Conservation (phyloP, 2,888 invertebrate genomes). For the Drosophila tripunctata region DNA sequence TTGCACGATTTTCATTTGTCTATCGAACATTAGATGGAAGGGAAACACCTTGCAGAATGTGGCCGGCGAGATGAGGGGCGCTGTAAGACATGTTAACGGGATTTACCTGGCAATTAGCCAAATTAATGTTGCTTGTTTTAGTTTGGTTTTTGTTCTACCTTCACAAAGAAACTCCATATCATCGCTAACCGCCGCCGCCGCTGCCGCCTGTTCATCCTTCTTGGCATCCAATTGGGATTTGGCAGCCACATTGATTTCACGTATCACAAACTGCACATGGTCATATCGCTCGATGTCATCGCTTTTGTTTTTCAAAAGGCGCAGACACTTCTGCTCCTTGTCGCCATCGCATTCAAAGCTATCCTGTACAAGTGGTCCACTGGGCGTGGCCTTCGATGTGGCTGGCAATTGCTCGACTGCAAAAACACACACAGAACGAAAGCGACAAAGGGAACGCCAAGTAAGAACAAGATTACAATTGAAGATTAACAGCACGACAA, state of each 20-base stretch:
- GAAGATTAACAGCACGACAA: slow-evolving; percentile 33
- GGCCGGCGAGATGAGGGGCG: slow-evolving; percentile 94
- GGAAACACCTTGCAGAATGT: slow-evolving; percentile 98
- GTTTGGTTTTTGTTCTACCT: slow-evolving; percentile 53
- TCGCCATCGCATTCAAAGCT: slow-evolving; percentile 79
- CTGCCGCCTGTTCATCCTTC: slow-evolving; percentile 67
- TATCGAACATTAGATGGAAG: slow-evolving; percentile 97
- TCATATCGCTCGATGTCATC: slow-evolving; percentile 87
- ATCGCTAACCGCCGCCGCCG: slow-evolving; percentile 60
- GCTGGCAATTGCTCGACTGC: slow-evolving; percentile 56
- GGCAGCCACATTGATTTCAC: slow-evolving; percentile 88
- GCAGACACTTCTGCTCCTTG: slow-evolving; percentile 81
- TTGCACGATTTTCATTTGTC: slow-evolving; percentile 93
- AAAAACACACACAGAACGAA: not conserved
- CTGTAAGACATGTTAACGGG: slow-evolving; percentile 84
- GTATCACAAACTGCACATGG: slow-evolving; percentile 96
- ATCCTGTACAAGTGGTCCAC: slow-evolving; percentile 65
- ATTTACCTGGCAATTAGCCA: slow-evolving; percentile 44
- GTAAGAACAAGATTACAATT: slow-evolving; percentile 23
- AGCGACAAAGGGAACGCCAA: not conserved
- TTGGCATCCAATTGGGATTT: slow-evolving; percentile 86
- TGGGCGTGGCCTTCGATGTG: slow-evolving; percentile 43
- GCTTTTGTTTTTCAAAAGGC: slow-evolving; percentile 83
- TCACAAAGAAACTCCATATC: slow-evolving; percentile 84
- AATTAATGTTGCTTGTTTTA: slow-evolving; percentile 16